Conservation (phyloP, 2,113 vertebrate species). For the Neolamprologus kungweensis region DNA sequence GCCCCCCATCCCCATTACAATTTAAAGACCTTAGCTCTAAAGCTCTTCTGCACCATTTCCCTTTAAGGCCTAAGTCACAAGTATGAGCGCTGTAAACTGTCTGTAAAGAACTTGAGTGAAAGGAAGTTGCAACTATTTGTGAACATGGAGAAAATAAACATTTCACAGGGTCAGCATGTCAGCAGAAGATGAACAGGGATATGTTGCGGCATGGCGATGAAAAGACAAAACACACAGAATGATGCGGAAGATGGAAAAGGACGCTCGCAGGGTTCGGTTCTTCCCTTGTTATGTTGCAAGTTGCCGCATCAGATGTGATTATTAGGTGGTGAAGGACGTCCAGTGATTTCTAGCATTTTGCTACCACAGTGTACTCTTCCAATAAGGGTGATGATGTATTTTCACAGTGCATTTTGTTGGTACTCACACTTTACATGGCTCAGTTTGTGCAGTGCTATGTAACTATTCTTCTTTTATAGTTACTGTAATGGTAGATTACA, state of each 20-base stretch:
- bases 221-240: background rate
- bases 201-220: background rate
- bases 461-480: background rate
- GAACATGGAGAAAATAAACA: background rate
- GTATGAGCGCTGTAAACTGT: background rate
- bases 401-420: background rate
- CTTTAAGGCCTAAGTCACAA: background rate
- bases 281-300: background rate
- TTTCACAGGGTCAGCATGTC: background rate
- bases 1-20: background rate
- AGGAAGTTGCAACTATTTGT: background rate
- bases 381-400: background rate
- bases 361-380: background rate
- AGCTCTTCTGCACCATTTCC: background rate
- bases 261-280: background rate
- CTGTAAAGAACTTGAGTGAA: background rate
- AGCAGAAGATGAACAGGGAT: background rate
- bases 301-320: background rate
- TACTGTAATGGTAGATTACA: background rate
- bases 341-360: background rate
- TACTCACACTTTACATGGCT: background rate
- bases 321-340: background rate
- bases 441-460: background rate
- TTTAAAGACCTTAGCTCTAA: background rate
- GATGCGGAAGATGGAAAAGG: background rate